These are phyloP conservation scores for Mythimna lalbum DNA, from an alignment of 2,888 invertebrate species.

Conservation along the genomic window DNA sequence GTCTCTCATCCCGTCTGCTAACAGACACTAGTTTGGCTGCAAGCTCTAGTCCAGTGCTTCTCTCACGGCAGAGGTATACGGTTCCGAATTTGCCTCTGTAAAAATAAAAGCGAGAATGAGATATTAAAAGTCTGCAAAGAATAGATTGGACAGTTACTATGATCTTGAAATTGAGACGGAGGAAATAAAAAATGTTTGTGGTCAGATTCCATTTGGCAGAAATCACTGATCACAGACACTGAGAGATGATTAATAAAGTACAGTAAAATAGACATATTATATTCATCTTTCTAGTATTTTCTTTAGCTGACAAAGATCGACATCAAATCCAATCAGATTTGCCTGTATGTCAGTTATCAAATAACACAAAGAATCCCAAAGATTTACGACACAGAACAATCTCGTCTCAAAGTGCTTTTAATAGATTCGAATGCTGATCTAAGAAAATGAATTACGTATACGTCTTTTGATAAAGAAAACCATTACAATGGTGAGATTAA, in stretches of 20 bases:
- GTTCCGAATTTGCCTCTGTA: conserved; percentile 99
- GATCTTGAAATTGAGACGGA: not conserved
- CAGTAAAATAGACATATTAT: not conserved
- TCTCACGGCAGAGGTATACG: conserved; percentile 97
- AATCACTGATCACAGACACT: too few relatives aligned
- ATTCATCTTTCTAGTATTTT: not conserved
- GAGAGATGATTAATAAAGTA: conserved; percentile 2
- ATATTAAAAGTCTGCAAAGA: not conserved
- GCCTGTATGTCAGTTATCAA: conserved; percentile 13
- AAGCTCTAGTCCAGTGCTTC: conserved; percentile 94
- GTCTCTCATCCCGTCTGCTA: conserved; percentile 95
- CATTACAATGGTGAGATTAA: conserved; percentile 46
- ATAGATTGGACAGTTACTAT: not conserved
- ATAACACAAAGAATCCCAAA: conserved; percentile 22
- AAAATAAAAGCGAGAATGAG: conserved; percentile 1
- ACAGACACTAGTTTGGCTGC: conserved; percentile 98
- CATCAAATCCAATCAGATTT: conserved; percentile 13
- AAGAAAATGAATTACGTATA: conserved; percentile 37
- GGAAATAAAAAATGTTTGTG: too few relatives aligned
- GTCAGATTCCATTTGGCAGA: conserved; percentile 1
- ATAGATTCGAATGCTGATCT: conserved; percentile 37
- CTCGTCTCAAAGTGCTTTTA: conserved; percentile 25
- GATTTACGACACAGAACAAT: conserved; percentile 36
- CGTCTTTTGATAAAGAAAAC: conserved; percentile 33
- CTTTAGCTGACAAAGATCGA: not conserved